Evolutionary conservation across 1,140 invertebrate species (phyloP).

Genomic region (Zaprionus gabonicus): DNA sequence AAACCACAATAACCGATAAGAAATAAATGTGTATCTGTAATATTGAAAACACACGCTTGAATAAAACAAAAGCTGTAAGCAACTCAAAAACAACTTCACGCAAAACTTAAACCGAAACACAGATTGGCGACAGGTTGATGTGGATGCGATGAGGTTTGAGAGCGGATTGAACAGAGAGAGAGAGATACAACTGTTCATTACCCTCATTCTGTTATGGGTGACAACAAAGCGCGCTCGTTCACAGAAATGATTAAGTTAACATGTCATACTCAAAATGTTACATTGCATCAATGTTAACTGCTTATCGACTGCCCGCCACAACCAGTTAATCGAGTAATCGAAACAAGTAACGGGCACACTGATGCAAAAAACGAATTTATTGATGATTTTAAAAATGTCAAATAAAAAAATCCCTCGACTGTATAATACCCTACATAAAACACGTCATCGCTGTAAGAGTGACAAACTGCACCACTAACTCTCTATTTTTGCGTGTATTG

Average conservation of each 20-base stretch:
- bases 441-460: too few relatives aligned
- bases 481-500: too few relatives aligned
- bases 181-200: conserved; percentile 8
- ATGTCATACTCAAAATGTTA: neutral
- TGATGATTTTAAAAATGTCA: neutral
- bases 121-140: conserved; percentile 35
- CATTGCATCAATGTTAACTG: conserved; percentile 12
- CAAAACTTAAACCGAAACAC: conserved; percentile 61
- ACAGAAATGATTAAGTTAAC: neutral
- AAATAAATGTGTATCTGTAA: neutral
- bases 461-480: too few relatives aligned
- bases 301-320: conserved; percentile 10
- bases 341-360: neutral
- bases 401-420: too few relatives aligned
- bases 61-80: conserved; percentile 27
- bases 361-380: neutral
- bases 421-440: too few relatives aligned
- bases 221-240: neutral
- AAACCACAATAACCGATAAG: neutral
- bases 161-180: conserved; percentile 48
- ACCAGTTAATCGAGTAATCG: neutral
- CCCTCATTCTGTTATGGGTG: conserved; percentile 9
- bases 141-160: conserved; percentile 55
- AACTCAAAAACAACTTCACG: conserved; percentile 40
- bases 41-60: conserved; percentile 15